Evolutionary conservation across 2,797 vertebrate genomes (phyloP), one percentile per base, ranked within the genome.

Genomic region (Pipistrellus pygmaeus): DNA sequence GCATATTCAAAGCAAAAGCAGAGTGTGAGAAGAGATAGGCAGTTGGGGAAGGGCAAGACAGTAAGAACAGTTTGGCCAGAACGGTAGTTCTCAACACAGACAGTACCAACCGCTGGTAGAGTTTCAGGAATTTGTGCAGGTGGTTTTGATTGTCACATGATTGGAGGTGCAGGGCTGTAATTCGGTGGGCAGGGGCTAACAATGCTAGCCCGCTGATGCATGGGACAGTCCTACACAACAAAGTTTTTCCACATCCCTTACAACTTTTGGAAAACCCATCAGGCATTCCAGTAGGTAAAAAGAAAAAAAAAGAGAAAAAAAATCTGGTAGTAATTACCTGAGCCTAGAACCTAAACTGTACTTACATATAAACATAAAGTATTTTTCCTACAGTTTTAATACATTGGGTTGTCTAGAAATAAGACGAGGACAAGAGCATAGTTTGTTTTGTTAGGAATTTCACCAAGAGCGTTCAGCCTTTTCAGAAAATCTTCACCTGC

Each of bases 321-420:
- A 88, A 81, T 92, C 72, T 90, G 86, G 69, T 62, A 85, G 38
- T 38, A 72, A 85, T 92, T 78, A 91, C 25, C 66, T 12, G n/a
- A 91, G 14, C 48, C 73, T 71, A 95, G 55, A 90, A 85, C 14
- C 64, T 62, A 88, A 71, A 81, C n/a, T 75, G 53, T 73, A 73
- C 73, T 88, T 72, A 93, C 86, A 91, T 62, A 85, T 6, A 90
- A 76, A 93, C 30, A 57, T 73, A 48, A 57, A 30, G 8, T 12
- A 38, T 25, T 76, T 64, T 93, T 76, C 35, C 64, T 69, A 27
- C 15, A n/a, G 44, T 51, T 94, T 93, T 88, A 92, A 93, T 30
- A 69, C 53, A 55, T 5, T 78, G 23, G 15, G n/a, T 88, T 93
- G 78, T 85, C 82, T 92, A 94, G 64, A 35, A 95, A 80, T 72